phyloP scores from a whole-genome alignment of 2,888 invertebrate genomes.

The Tinea trinotella region DNA sequence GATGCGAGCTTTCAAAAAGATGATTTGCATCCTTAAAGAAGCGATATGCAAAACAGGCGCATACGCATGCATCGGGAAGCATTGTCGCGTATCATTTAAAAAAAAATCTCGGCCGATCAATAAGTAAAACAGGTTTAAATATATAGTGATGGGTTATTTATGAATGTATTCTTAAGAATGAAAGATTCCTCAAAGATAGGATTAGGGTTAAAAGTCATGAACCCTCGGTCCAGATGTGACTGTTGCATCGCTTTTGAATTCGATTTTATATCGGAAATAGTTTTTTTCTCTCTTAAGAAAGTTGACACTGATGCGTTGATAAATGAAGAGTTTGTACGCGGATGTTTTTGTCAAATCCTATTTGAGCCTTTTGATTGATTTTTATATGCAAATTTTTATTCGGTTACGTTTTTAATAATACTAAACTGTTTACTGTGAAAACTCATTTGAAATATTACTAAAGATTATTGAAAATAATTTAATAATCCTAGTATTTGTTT shows the following conservation, averaged over 20 bases:
- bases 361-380: background rate
- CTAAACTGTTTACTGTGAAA: no score
- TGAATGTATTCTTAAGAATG: conserved; percentile 36
- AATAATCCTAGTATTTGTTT: no score
- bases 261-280: conserved; percentile 48
- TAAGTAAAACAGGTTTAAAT: conserved; percentile 67
- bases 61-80: conserved; percentile 38
- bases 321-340: background rate
- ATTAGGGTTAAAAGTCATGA: conserved; percentile 51
- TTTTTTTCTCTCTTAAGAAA: conserved; percentile 42
- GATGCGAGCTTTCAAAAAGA: conserved; percentile 41
- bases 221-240: conserved; percentile 51
- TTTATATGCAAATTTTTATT: background rate
- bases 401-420: no score
- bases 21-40: conserved; percentile 62
- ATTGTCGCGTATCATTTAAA: conserved; percentile 53
- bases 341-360: background rate
- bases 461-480: no score
- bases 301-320: conserved; percentile 15
- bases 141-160: conserved; percentile 50
- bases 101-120: conserved; percentile 51
- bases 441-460: no score
- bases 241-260: conserved; percentile 30
- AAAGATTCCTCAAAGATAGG: conserved; percentile 38
- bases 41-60: conserved; percentile 58